These are phyloP conservation scores for Plecturocebus donacophilus DNA, from an alignment of 2,113 vertebrate species.

Conservation along the genomic window DNA sequence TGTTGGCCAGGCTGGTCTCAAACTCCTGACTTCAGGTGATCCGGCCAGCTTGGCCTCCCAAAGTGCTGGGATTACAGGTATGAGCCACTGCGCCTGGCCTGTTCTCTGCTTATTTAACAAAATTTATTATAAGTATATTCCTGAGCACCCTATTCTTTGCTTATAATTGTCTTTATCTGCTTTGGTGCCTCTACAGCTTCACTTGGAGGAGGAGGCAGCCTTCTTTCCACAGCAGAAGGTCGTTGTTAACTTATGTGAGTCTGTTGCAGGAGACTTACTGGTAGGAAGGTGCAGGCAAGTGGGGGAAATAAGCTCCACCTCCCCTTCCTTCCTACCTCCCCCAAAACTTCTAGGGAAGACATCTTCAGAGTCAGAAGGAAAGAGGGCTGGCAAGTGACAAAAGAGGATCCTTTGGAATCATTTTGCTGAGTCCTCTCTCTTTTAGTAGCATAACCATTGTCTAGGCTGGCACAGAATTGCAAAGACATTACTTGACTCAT, in stretches of 20 bases:
- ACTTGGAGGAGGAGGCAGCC: neutral
- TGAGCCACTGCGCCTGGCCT: no score
- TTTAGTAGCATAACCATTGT: constrained; percentile 3
- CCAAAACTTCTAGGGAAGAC: neutral
- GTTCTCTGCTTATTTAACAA: neutral
- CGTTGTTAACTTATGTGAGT: neutral
- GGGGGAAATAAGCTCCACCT: neutral
- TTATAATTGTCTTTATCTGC: neutral
- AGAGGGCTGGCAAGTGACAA: neutral
- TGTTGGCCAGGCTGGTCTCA: no score
- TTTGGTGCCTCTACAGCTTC: neutral
- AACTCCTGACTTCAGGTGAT: no score
- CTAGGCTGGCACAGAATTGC: neutral
- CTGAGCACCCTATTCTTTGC: neutral
- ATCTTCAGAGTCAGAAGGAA: neutral
- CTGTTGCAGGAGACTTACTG: neutral
- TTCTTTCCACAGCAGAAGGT: neutral
- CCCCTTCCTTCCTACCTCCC: neutral
- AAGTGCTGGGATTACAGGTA: no score
- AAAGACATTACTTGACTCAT: neutral
- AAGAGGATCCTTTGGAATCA: neutral
- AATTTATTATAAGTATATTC: neutral
- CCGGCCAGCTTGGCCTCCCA: no score
- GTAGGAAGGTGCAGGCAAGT: neutral
- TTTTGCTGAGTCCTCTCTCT: constrained; percentile 1